A percentile compares a stretch with the other conserved stretches of the same genome.
phyloP scores from a whole-genome alignment of 2,797 vertebrate species.

The Takifugu ocellatus region DNA sequence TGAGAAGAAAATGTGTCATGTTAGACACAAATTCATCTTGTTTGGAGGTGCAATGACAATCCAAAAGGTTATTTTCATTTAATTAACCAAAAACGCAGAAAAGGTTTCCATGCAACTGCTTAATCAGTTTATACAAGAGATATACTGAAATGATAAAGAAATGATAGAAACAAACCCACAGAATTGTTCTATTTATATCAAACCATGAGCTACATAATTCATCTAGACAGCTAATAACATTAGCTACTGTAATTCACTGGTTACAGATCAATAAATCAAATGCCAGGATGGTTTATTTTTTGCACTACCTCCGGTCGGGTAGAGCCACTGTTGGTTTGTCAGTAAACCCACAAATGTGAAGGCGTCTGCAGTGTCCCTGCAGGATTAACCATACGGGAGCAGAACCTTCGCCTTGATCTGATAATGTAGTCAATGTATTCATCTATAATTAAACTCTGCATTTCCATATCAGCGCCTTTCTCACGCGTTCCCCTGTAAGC shows the following conservation, averaged over 20 bases:
- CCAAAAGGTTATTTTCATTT: slow-evolving; percentile 1
- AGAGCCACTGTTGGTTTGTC: slow-evolving; percentile 12
- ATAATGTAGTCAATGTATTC: slow-evolving; percentile 74
- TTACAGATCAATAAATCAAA: background rate
- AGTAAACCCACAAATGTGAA: slow-evolving; percentile 29
- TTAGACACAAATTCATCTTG: background rate
- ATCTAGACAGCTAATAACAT: slow-evolving; percentile 2
- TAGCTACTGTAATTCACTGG: background rate
- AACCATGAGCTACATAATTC: background rate
- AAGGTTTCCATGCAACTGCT: slow-evolving; percentile 37
- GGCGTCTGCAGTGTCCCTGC: slow-evolving; percentile 26
- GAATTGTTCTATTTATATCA: slow-evolving; percentile 2
- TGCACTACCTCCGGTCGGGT: background rate
- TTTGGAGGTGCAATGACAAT: background rate
- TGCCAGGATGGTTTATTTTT: too few relatives aligned
- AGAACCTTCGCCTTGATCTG: slow-evolving; percentile 59
- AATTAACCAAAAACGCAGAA: slow-evolving; percentile 6
- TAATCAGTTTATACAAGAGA: slow-evolving; percentile 8
- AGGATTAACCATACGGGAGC: slow-evolving; percentile 36
- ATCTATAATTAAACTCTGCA: slow-evolving; percentile 74
- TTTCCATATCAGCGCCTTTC: slow-evolving; percentile 68
- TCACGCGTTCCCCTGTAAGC: slow-evolving; percentile 55
- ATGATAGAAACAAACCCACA: background rate
- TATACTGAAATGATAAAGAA: background rate
- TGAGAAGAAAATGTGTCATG: too few relatives aligned